Evolutionary conservation across 2,888 invertebrate species (phyloP).

Genomic region (Megalurothrips usitatus): DNA sequence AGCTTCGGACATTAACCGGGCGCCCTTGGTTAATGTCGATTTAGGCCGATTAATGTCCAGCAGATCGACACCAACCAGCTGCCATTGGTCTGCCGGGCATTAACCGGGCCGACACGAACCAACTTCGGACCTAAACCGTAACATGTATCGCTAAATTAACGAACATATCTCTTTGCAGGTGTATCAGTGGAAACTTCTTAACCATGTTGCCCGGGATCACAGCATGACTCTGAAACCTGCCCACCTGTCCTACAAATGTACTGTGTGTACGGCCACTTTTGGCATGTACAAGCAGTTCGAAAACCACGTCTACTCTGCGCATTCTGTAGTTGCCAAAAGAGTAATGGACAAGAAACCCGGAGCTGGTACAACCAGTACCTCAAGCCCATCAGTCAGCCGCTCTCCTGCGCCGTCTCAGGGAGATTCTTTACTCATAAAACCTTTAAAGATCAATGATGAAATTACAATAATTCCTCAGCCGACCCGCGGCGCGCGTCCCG

Average conservation of each 20-base stretch:
- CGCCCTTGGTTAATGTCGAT: neutral
- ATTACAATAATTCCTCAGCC: constrained; percentile 86
- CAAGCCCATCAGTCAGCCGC: constrained; percentile 47
- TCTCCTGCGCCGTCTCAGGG: constrained; percentile 43
- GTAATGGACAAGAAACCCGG: constrained; percentile 71
- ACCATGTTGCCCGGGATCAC: constrained; percentile 89
- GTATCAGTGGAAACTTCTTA: constrained; percentile 88
- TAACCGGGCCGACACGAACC: neutral
- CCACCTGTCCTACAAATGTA: constrained; percentile 90
- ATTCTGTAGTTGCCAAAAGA: constrained; percentile 83
- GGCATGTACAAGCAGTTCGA: constrained; percentile 94
- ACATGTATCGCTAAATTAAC: neutral
- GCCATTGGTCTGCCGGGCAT: neutral
- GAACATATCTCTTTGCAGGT: constrained; percentile 55
- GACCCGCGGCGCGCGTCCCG: constrained; percentile 45
- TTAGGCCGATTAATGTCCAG: neutral
- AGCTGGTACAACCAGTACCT: constrained; percentile 44
- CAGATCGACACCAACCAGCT: neutral
- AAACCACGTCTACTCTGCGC: constrained; percentile 89
- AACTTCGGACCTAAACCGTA: neutral
- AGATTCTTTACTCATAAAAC: constrained; percentile 70
- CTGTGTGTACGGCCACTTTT: constrained; percentile 90
- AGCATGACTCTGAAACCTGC: constrained; percentile 88
- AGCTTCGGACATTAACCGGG: neutral
- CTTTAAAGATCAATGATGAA: constrained; percentile 82